Evolutionary conservation across 2,113 vertebrate species (phyloP).

Genomic region (Ceyx margarethae): DNA sequence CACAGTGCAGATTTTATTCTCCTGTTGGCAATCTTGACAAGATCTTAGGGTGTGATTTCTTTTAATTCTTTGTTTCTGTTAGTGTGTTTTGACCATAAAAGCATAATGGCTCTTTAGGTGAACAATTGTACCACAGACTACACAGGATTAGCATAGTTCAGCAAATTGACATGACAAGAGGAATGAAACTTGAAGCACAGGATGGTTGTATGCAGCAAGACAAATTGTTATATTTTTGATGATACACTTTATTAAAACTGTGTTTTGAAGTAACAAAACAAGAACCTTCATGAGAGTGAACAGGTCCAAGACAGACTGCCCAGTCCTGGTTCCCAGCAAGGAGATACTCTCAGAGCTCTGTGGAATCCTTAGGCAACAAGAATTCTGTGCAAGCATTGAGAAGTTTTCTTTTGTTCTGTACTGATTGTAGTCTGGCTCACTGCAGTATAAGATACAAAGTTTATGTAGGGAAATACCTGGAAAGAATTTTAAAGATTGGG

Average conservation of each 20-base stretch:
- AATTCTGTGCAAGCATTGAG: neutral
- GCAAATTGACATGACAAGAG: neutral
- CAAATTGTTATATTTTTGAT: neutral
- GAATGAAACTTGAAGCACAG: neutral
- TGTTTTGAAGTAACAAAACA: neutral
- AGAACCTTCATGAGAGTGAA: neutral
- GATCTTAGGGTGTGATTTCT: constrained; percentile 9
- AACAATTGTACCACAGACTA: neutral
- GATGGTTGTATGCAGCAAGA: neutral
- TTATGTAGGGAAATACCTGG: neutral
- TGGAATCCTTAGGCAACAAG: neutral
- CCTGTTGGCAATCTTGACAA: neutral
- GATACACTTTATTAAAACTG: neutral
- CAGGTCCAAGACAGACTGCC: neutral
- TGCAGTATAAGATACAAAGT: neutral
- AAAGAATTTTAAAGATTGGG: neutral
- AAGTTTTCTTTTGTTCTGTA: neutral
- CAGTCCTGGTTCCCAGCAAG: neutral
- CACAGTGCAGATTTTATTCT: neutral
- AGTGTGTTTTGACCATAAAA: neutral
- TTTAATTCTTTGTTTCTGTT: constrained; percentile 15
- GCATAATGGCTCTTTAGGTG: neutral
- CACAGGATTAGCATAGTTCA: neutral
- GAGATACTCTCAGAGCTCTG: neutral
- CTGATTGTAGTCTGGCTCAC: neutral